Conservation (phyloP, 2,888 invertebrate genomes). For the Cistogaster globosa region DNA sequence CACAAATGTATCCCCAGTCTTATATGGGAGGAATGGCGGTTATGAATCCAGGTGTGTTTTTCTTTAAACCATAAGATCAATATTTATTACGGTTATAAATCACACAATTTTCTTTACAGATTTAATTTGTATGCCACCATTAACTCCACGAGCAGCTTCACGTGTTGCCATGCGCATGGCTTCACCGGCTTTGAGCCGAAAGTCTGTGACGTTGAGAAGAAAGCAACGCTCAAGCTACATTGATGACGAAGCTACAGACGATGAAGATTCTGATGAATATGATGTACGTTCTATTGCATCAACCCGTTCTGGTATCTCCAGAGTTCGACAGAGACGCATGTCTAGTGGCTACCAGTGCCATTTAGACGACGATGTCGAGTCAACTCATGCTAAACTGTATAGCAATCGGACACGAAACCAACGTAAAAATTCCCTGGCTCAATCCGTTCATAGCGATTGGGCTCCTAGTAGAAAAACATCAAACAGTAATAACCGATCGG, state of each 20-base stretch:
- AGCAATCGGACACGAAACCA: conserved; percentile 76
- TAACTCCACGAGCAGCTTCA: conserved; percentile 84
- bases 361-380: conserved; percentile 76
- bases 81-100: not conserved
- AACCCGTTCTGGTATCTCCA: conserved; percentile 80
- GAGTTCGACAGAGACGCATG: conserved; percentile 76
- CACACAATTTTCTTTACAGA: conserved; percentile 70
- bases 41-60: conserved; percentile 81
- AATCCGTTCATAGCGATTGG: conserved; percentile 80
- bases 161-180: conserved; percentile 87
- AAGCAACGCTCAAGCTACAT: conserved; percentile 81
- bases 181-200: conserved; percentile 88
- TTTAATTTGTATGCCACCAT: conserved; percentile 79
- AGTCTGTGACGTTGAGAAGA: conserved; percentile 86
- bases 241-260: conserved; percentile 84
- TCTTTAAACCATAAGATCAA: not conserved
- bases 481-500: conserved; percentile 60
- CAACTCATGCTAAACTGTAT: conserved; percentile 56
- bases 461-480: conserved; percentile 75
- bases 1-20: conserved; percentile 80
- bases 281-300: conserved; percentile 82
- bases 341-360: conserved; percentile 80
- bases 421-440: conserved; percentile 78
- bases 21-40: conserved; percentile 82
- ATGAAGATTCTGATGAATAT: conserved; percentile 86